Conservation (phyloP, 2,797 vertebrate genomes). For the Megaceryle alcyon region DNA sequence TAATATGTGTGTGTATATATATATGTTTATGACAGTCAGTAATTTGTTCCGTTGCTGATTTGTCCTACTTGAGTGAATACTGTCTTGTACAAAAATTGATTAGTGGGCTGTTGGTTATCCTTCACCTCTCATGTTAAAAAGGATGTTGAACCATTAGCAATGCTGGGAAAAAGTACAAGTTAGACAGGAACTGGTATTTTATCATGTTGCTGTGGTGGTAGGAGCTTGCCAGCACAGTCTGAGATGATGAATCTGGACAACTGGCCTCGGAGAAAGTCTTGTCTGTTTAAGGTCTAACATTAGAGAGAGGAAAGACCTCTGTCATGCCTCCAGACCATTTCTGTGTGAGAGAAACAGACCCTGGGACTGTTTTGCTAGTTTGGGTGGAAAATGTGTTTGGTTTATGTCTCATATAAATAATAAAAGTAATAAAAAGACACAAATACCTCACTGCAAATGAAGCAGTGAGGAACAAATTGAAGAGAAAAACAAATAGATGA, state of each 20-base stretch:
- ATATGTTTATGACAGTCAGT: not conserved
- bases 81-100: not conserved
- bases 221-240: not conserved
- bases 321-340: not conserved
- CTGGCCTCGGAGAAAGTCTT: constrained; percentile 6
- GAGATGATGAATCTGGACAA: not conserved
- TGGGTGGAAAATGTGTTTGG: constrained; percentile 27
- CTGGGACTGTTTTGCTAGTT: constrained; percentile 1
- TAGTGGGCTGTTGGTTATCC: not conserved
- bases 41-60: not conserved
- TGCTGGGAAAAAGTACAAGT: not conserved
- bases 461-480: not conserved
- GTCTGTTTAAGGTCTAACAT: constrained; percentile 20
- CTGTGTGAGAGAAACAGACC: constrained; percentile 4
- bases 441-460: constrained; percentile 43
- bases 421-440: constrained; percentile 50
- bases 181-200: constrained; percentile 7
- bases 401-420: constrained; percentile 59
- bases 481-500: constrained; percentile 57
- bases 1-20: not conserved
- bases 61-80: not conserved
- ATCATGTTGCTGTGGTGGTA: not conserved
- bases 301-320: constrained; percentile 18
- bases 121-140: not conserved
- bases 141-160: not conserved